Evolutionary conservation across 2,888 invertebrate species (phyloP).

Genomic region (Neocrepidodera transversa): DNA sequence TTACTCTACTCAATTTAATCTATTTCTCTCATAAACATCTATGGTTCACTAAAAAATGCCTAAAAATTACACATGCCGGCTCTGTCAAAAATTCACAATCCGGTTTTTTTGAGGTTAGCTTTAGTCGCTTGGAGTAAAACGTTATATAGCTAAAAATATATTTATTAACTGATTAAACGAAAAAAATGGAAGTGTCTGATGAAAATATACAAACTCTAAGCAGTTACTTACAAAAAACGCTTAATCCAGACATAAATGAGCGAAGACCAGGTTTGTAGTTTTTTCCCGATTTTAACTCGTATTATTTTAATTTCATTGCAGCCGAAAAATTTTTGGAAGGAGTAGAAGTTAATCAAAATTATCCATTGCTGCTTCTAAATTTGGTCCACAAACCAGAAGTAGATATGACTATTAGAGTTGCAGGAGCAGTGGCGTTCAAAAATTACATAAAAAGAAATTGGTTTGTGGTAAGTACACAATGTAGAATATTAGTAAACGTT

Average conservation of each 20-base stretch:
- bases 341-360: conserved; percentile 90
- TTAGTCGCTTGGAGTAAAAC: not conserved
- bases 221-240: conserved; percentile 85
- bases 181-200: conserved; percentile 88
- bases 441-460: conserved; percentile 97
- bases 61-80: not conserved
- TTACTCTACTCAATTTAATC: too few relatives aligned
- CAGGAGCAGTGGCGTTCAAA: conserved; percentile 94
- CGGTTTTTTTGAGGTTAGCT: conserved; percentile 15
- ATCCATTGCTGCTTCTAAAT: conserved; percentile 83
- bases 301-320: conserved; percentile 52
- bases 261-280: conserved; percentile 79
- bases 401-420: conserved; percentile 82
- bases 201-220: conserved; percentile 83
- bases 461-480: conserved; percentile 73
- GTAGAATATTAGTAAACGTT: too few relatives aligned
- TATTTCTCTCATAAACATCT: too few relatives aligned
- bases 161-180: not conserved
- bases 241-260: conserved; percentile 81
- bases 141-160: not conserved
- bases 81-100: not conserved
- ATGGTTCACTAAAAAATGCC: not conserved
- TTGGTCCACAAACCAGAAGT: conserved; percentile 84
- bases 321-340: conserved; percentile 93
- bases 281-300: not conserved